Conservation (phyloP, 2,797 vertebrate species). For the Gymnocypris eckloni region DNA sequence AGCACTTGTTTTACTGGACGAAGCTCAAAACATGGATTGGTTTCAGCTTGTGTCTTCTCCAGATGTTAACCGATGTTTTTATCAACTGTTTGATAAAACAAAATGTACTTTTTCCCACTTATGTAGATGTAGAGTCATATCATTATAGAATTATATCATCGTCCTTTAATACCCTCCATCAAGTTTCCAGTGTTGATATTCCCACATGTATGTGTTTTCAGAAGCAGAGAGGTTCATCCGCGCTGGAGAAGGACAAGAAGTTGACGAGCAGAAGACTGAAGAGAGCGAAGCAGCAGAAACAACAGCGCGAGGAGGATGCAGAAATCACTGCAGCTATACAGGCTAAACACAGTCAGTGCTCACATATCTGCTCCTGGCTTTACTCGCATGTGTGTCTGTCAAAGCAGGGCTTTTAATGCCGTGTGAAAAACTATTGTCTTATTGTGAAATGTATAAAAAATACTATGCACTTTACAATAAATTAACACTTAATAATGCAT, state of each 20-base stretch:
- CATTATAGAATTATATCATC: not conserved
- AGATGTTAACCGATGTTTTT: no score
- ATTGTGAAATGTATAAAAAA: no score
- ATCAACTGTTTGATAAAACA: no score
- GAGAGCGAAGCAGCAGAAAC: conserved; percentile 68
- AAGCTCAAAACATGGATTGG: no score
- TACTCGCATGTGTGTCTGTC: no score
- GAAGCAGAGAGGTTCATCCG: conserved; percentile 73
- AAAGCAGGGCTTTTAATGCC: not conserved
- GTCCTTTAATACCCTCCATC: not conserved
- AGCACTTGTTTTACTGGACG: no score
- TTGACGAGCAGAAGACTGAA: conserved; percentile 72
- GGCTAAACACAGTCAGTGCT: conserved; percentile 77
- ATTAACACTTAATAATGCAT: no score
- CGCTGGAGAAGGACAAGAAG: conserved; percentile 77
- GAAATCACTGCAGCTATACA: conserved; percentile 69
- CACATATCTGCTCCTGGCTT: no score
- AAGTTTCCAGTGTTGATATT: not conserved
- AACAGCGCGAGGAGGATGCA: conserved; percentile 67
- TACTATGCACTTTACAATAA: no score
- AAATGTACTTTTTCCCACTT: no score
- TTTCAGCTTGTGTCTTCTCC: no score
- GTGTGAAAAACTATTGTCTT: not conserved
- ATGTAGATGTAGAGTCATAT: no score
- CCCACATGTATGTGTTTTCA: conserved; percentile 52